phyloP scores from a whole-genome alignment of 2,797 vertebrate species.

The Petrocephalus schoutedeni region DNA sequence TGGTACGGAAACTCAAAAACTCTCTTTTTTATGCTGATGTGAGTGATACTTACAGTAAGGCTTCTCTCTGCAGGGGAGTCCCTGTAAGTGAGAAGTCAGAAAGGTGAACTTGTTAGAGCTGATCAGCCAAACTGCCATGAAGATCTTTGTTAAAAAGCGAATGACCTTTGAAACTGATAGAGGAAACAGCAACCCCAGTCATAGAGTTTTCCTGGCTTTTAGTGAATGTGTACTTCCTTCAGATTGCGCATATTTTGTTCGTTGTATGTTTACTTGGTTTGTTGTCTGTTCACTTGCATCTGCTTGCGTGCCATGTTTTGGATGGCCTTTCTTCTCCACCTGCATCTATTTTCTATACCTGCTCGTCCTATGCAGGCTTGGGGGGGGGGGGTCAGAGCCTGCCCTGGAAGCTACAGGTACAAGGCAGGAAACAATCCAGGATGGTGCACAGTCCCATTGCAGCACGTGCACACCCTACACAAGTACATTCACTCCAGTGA shows the following conservation, averaged over 20 bases:
- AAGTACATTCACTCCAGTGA: not conserved
- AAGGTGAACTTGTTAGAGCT: not conserved
- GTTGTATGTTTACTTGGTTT: not conserved
- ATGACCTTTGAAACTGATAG: not conserved
- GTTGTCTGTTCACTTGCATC: not conserved
- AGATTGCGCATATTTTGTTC: not conserved
- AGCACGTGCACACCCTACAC: not conserved
- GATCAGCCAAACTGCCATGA: not conserved
- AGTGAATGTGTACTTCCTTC: not conserved
- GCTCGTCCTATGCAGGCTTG: not conserved
- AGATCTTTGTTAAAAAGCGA: not conserved
- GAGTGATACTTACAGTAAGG: slow-evolving; percentile 49
- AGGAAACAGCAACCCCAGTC: slow-evolving; percentile 22
- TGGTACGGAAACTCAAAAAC: not conserved
- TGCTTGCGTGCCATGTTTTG: not conserved
- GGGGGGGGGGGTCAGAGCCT: not conserved
- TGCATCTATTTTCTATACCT: not conserved
- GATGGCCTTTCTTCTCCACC: not conserved
- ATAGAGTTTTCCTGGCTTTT: slow-evolving; percentile 28
- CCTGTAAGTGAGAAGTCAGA: slow-evolving; percentile 44
- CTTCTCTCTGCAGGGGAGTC: slow-evolving; percentile 54
- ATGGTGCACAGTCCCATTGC: too few species aligned
- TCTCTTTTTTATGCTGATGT: too few species aligned
- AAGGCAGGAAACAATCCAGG: too few species aligned
- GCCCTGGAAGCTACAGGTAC: too few species aligned